These are phyloP conservation scores for Ammospiza maritima DNA, from an alignment of 2,797 vertebrate species.

Conservation along the genomic window DNA sequence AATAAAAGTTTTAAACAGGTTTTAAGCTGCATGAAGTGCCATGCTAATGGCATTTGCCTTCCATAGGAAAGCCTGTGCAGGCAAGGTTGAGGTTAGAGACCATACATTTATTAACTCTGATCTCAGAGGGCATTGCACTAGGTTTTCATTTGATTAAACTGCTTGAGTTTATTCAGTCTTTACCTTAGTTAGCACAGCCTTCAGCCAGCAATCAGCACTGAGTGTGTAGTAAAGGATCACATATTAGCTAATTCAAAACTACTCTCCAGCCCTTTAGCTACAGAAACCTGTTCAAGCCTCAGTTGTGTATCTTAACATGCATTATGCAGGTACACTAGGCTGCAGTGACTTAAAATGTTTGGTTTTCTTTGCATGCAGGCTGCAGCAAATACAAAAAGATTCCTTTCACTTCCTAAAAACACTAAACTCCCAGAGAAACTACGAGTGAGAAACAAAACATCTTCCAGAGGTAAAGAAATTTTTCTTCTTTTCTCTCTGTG, in stretches of 20 bases:
- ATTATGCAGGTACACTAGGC: neutral
- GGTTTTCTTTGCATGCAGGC: constrained; percentile 72
- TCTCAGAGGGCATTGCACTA: neutral
- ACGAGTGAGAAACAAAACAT: constrained; percentile 74
- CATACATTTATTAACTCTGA: neutral
- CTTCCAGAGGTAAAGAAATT: constrained; percentile 76
- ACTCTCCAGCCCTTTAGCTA: neutral
- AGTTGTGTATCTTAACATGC: neutral
- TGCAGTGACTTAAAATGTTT: neutral
- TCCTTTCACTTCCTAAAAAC: constrained; percentile 91
- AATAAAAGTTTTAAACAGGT: neutral
- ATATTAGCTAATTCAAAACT: constrained; percentile 43
- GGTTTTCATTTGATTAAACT: neutral
- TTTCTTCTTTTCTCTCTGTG: neutral
- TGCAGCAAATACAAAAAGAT: constrained; percentile 81
- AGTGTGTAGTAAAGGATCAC: constrained; percentile 28
- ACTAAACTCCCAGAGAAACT: constrained; percentile 85
- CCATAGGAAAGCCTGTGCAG: neutral
- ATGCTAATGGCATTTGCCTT: neutral
- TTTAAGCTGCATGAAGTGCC: neutral
- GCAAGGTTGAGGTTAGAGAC: neutral
- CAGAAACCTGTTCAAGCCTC: neutral
- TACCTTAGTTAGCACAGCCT: neutral
- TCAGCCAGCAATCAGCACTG: neutral
- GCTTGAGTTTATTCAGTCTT: neutral